phyloP scores from a whole-genome alignment of 2,113 vertebrate genomes.

The Nothoprocta perdicaria region DNA sequence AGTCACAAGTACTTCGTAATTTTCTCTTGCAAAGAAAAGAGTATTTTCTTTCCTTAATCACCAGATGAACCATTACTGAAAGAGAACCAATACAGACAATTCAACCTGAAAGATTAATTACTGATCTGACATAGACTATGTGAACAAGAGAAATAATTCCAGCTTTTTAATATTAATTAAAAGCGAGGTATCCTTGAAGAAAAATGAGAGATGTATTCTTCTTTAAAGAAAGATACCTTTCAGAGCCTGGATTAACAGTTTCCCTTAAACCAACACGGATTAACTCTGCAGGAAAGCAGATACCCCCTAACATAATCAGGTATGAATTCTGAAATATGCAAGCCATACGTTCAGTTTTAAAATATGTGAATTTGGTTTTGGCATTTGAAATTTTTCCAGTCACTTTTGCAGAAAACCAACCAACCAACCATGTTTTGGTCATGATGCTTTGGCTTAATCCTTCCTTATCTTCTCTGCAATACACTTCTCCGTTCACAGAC shows the following conservation, averaged over 20 bases:
- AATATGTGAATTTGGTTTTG: neutral
- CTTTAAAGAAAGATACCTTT: neutral
- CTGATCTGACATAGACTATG: neutral
- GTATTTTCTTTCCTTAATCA: neutral
- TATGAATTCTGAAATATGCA: accelerated
- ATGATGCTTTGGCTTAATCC: neutral
- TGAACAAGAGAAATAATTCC: neutral
- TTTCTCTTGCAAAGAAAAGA: neutral
- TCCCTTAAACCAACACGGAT: neutral
- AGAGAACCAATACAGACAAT: neutral
- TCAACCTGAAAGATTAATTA: neutral
- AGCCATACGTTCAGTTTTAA: neutral
- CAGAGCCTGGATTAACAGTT: neutral
- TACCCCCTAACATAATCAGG: neutral
- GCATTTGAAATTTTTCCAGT: neutral
- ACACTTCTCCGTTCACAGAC: neutral
- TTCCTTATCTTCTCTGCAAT: neutral
- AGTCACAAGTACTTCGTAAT: neutral
- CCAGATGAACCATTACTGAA: neutral
- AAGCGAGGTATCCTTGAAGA: neutral
- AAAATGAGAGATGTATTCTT: neutral
- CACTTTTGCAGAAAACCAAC: neutral
- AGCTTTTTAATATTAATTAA: neutral
- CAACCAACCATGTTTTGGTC: neutral
- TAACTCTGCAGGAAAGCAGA: neutral